A percentile compares a stretch with the other conserved stretches of the same genome.
Conservation (phyloP, 2,888 invertebrate species). For the Dromius quadrimaculatus region DNA sequence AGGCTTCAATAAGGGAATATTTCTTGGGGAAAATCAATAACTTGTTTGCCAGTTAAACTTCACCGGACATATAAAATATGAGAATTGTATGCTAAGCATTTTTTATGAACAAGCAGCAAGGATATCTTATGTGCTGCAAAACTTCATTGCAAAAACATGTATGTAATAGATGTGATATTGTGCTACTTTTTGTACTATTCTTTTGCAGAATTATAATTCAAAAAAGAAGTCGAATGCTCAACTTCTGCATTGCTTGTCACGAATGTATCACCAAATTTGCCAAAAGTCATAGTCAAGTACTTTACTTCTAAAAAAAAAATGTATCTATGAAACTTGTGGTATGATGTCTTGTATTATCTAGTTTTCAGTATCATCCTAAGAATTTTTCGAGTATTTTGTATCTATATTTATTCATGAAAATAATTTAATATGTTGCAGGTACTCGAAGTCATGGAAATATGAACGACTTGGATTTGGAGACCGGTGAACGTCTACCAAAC, state of each 20-base stretch:
- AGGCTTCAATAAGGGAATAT: constrained; percentile 25
- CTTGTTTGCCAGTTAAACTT: constrained; percentile 30
- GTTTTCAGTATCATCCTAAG: no score
- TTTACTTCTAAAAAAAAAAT: no score
- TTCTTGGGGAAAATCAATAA: constrained; percentile 15
- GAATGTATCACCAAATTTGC: no score
- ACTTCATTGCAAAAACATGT: constrained; percentile 22
- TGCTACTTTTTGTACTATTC: background rate
- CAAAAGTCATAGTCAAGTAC: no score
- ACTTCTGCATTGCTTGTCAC: no score
- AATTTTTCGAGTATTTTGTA: no score
- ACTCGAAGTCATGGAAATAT: constrained; percentile 57
- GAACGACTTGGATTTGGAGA: constrained; percentile 61
- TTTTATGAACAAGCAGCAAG: constrained; percentile 24
- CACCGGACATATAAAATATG: constrained; percentile 4
- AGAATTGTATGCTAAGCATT: constrained; percentile 14
- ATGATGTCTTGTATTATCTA: no score
- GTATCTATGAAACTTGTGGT: no score
- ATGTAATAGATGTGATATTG: background rate
- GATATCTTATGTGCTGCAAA: constrained; percentile 20
- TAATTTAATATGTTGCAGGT: constrained; percentile 58
- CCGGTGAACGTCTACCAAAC: constrained; percentile 59
- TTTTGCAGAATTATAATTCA: no score
- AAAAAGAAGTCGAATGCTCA: no score
- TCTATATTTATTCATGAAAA: no score